Evolutionary conservation across 2,888 invertebrate species (phyloP), one percentile per base, ranked within the genome.

Genomic region (Dicycla oo): DNA sequence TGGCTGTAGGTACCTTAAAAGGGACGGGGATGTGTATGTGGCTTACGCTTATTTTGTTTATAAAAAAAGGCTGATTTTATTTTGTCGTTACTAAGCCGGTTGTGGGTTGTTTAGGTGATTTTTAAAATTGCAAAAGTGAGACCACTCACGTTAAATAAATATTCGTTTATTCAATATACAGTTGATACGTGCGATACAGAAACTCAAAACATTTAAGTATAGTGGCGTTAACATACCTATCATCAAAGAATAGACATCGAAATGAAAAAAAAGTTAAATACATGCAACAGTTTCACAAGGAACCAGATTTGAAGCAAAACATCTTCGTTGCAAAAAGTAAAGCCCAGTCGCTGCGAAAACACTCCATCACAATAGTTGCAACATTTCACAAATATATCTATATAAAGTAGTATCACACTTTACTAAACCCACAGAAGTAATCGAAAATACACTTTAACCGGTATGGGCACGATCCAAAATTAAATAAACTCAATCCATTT

Each of bases 1-100:
- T 70, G 81, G 73, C 69, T 79, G 73, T n/a, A n/a, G n/a, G n/a
- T 79, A 69, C 73, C 84, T 84, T 80, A 72, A 60, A 77, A 79
- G 80, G 80, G 69, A 69, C 63, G 63, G 30, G 47, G 70, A 64
- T 70, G 66, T 68, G 47, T 68, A 64, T 70, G 66, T 68, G 71
- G 69, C 69, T 64, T 61, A 65, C 66, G 75, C 76, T 73, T 76
- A 81, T 78, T 81, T 76, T 78, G 69, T 81, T 71, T 78, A 73
- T 75, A 69, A 66, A 84, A 23, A 79, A 75, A 57, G 53, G 34
- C 60, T 58, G 43, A 60, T 75, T 73, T 60, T 73, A 60, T 79
- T 67, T 80, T 65, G 40, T 64, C 34, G 63, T 45, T 64, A 45
- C 56, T 74, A 79, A 79, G 61, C 60, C 23, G 56, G 34, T 79